Conservation (phyloP, 2,797 vertebrate species). For the Enteromius afrohamiltoni region DNA sequence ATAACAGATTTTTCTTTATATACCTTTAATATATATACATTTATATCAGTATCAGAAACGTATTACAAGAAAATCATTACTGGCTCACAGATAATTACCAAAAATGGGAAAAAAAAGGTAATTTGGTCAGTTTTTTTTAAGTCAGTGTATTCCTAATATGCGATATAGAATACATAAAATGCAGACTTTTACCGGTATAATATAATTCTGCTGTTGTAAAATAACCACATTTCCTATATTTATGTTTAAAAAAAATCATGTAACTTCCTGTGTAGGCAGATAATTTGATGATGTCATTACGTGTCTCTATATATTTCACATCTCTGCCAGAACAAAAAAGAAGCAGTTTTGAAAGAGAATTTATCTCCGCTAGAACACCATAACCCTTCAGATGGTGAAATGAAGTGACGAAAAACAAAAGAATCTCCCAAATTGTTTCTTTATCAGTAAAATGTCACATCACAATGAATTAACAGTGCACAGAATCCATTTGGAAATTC, state of each 20-base stretch:
- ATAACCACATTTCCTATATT: neutral
- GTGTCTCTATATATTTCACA: neutral
- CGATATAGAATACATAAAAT: neutral
- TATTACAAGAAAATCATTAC: neutral
- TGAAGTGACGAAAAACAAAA: slow-evolving; percentile 49
- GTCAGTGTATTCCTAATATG: neutral
- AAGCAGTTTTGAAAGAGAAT: slow-evolving; percentile 27
- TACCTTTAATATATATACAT: too few species aligned
- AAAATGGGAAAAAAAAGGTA: neutral
- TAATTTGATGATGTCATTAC: neutral
- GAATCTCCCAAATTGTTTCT: slow-evolving; percentile 39
- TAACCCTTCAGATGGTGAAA: slow-evolving; percentile 2
- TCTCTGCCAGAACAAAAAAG: slow-evolving; percentile 55
- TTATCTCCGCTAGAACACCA: slow-evolving; percentile 26
- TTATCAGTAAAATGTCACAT: slow-evolving; percentile 62
- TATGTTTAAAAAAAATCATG: neutral
- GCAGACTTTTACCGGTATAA: neutral
- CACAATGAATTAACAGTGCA: slow-evolving; percentile 71
- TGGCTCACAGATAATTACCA: neutral
- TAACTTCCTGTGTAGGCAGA: neutral
- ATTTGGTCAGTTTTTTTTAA: too few species aligned
- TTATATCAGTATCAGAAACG: too few species aligned
- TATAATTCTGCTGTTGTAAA: neutral
- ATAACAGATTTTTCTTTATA: neutral
- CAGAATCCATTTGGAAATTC: slow-evolving; percentile 65